Evolutionary conservation across 1,140 invertebrate species (phyloP).

Genomic region (Sitobion miscanthi): DNA sequence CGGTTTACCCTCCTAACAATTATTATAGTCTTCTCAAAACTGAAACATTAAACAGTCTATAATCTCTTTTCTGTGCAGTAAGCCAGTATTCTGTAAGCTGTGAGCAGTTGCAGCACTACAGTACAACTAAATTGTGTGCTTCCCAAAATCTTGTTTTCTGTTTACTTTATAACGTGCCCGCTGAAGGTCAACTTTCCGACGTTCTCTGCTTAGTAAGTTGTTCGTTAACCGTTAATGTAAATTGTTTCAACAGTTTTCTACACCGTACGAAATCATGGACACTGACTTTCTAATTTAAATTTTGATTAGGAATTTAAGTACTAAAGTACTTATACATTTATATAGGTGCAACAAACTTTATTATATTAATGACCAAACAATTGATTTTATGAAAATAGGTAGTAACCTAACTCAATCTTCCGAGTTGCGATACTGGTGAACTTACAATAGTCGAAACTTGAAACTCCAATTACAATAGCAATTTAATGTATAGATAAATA

Average conservation of each 20-base stretch:
- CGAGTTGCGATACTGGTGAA: too few relatives aligned
- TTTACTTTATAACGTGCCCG: not conserved
- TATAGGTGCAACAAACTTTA: not conserved
- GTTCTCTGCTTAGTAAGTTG: not conserved
- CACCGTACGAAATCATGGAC: not conserved
- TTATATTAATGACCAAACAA: not conserved
- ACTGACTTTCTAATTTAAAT: not conserved
- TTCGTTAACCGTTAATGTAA: too few relatives aligned
- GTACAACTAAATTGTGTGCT: not conserved
- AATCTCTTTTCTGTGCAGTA: not conserved
- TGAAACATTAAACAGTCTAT: not conserved
- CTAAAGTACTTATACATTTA: not conserved
- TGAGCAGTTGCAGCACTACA: not conserved
- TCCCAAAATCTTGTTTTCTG: not conserved
- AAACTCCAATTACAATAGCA: not conserved
- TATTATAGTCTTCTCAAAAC: too few relatives aligned
- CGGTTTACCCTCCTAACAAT: not conserved
- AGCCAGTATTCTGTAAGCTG: not conserved
- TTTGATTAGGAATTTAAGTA: not conserved
- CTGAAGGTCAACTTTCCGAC: not conserved
- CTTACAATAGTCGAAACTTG: too few relatives aligned
- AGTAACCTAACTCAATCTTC: not conserved
- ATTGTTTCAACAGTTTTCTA: not conserved
- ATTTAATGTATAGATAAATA: too few relatives aligned
- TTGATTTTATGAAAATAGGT: not conserved